Base-by-base conservation (phyloP, 1,140 invertebrate species). In the Camponotus floridanus region DNA sequence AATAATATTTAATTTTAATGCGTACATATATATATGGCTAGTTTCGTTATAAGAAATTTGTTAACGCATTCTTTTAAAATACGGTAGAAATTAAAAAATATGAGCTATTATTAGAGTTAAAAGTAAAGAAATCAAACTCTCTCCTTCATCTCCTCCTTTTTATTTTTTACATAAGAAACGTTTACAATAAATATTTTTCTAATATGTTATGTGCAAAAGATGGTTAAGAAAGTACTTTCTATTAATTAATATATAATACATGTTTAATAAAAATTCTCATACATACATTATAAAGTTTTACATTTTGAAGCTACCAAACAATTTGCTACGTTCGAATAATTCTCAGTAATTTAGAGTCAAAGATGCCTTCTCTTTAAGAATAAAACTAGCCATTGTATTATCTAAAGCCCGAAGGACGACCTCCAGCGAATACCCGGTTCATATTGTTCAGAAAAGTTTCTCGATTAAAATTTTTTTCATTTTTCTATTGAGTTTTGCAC, bases 381-480 rank as follows among this genome's bases (percentile, higher is more conserved):
- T 33, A 39, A 21, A 51, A 7, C 18, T 70, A 45, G 51, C 39
- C 61, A 48, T 31, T 36, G 42, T 13, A 76, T 78, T 86, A 88
- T 91, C 83, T 87, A 39, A 15, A 84, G 18, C 15, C 74, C 76
- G 42, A n/a, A 81, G 74, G 85, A 91, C 86, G 87, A 92, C 88
- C 76, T 87, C 67, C 78, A 55, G 78, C 21, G 65, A 71, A 80
- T 80, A 83, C 80, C 85, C 61, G 73, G 76, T 88, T 83, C 87
- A 83, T 87, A 79, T 86, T 84, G 87, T 68, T 92, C 89, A 79
- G 76, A 79, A 93, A 94, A 93, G 91, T 94, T 94, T 93, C 93
- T 93, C 93, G 92, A 93, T 94, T 94, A 94, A 94, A 93, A 93
- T 93, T 93, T 93, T 92, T 90, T 91, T 92, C 85, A 87, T 90